phyloP scores from a whole-genome alignment of 2,797 vertebrate genomes.

The Prunella strophiata region DNA sequence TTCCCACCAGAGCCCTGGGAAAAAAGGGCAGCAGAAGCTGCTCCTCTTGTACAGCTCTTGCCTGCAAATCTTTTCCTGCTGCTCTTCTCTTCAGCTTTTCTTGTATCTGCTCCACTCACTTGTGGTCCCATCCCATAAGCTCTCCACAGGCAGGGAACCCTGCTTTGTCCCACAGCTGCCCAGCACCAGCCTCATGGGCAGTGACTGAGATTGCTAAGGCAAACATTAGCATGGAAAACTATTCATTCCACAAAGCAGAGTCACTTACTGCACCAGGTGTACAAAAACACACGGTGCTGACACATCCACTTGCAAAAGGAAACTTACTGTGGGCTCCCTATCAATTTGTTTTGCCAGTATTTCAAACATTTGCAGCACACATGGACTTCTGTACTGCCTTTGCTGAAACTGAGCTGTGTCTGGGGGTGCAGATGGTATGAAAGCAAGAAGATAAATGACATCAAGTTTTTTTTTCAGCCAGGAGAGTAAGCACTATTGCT shows the following conservation, averaged over 20 bases:
- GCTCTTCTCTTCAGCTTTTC: background rate
- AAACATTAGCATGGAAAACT: rapidly evolving
- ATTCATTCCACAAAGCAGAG: background rate
- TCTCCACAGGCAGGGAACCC: background rate
- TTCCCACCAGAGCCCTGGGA: background rate
- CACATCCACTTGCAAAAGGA: background rate
- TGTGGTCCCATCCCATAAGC: background rate
- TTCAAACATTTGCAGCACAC: background rate
- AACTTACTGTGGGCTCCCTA: background rate
- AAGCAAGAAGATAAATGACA: conserved; percentile 32
- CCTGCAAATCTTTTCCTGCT: background rate
- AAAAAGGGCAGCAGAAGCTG: background rate
- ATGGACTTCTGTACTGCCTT: rapidly evolving
- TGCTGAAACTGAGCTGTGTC: conserved; percentile 11
- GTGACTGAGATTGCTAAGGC: background rate
- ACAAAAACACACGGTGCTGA: background rate
- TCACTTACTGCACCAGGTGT: background rate
- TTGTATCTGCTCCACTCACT: background rate
- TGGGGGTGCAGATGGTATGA: conserved; percentile 35
- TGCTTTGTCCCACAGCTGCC: background rate
- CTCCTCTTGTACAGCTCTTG: background rate
- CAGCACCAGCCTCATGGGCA: background rate
- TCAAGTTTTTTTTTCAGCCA: conserved; percentile 10
- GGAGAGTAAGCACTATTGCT: conserved; percentile 4
- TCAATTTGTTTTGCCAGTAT: background rate